Evolutionary conservation across 2,797 vertebrate genomes (phyloP), one percentile per base, ranked within the genome.

Genomic region (Denticeps clupeoides): DNA sequence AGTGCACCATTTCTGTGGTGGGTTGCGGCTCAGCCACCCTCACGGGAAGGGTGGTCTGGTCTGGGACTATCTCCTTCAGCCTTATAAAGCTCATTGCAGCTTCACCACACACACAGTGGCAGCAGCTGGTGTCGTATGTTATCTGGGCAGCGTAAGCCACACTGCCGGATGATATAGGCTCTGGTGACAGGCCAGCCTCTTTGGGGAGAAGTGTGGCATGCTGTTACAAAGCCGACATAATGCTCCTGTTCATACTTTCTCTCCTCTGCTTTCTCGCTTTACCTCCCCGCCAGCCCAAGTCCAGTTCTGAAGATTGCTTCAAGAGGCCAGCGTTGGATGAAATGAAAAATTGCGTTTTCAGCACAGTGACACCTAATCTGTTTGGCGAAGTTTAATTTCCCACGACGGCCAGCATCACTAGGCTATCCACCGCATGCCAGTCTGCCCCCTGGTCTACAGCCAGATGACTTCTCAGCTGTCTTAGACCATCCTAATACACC

Each of bases 341-440:
- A 80, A 81, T 83, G 78, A 85, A 82, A 83, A 81, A 83, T 78
- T 68, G 67, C 59, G 13, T 82, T 80, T 79, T 77, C 73, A 69
- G 70, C 63, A 48, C 69, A 43, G 71, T 82, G 79, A 82, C 79
- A 83, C 72, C 72, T 79, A 82, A 85, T 84, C 78, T 81, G 76
- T 83, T 83, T 82, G 81, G 72, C 50, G 64, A 74, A 74, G 67
- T 79, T 79, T 84, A 84, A 84, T 85, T 85, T 86, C 82, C 81
- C 82, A 50, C 42, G 79, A 76, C 69, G 65, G 64, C 47, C 54
- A 41, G 53, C 54, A 66, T 69, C 61, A 70, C 73, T 79, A 77
- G 74, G 72, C 67, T 58, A 44, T 49, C 8, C 21, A 45, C 51
- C 3, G 43, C 49, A 25, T 32, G 9, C 18, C 15, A 18, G 16